phyloP scores from a whole-genome alignment of 2,113 vertebrate species.

The Pterocles burchelli region DNA sequence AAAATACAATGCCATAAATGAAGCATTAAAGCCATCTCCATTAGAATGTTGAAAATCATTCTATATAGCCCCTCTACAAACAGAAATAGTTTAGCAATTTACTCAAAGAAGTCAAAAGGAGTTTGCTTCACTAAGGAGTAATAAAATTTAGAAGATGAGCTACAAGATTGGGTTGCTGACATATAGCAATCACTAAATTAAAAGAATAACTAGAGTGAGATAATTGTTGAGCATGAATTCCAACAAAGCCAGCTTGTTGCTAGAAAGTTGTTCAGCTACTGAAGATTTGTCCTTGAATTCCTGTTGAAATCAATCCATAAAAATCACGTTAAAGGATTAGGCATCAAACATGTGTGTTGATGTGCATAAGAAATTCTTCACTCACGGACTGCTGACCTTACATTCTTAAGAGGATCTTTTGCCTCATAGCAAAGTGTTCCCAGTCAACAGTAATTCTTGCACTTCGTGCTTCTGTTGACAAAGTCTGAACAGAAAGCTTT shows the following conservation, averaged over 20 bases:
- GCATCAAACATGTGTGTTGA: conserved; percentile 56
- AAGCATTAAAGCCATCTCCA: not conserved
- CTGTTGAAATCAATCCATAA: conserved; percentile 66
- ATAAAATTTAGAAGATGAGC: not conserved
- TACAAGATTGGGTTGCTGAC: not conserved
- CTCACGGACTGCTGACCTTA: conserved; percentile 52
- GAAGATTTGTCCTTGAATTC: conserved; percentile 10
- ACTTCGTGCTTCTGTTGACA: conserved; percentile 15
- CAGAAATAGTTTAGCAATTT: not conserved
- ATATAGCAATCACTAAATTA: not conserved
- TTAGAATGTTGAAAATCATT: not conserved
- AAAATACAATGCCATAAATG: not conserved
- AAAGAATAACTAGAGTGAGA: not conserved
- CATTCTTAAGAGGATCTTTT: conserved; percentile 71
- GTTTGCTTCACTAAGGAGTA: not conserved
- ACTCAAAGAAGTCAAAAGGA: not conserved
- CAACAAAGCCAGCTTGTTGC: not conserved
- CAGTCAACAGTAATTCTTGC: conserved; percentile 66
- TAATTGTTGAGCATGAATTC: not conserved
- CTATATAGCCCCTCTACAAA: not conserved
- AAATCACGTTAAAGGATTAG: conserved; percentile 73
- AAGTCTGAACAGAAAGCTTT: conserved; percentile 20
- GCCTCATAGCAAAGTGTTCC: conserved; percentile 60
- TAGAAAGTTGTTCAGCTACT: conserved; percentile 25
- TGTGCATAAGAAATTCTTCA: conserved; percentile 62